Percentiles rank a stretch among this genome's conserved stretches.
These are phyloP conservation scores for Oligia latruncula DNA, from an alignment of 2,888 invertebrate genomes.

Conservation along the genomic window DNA sequence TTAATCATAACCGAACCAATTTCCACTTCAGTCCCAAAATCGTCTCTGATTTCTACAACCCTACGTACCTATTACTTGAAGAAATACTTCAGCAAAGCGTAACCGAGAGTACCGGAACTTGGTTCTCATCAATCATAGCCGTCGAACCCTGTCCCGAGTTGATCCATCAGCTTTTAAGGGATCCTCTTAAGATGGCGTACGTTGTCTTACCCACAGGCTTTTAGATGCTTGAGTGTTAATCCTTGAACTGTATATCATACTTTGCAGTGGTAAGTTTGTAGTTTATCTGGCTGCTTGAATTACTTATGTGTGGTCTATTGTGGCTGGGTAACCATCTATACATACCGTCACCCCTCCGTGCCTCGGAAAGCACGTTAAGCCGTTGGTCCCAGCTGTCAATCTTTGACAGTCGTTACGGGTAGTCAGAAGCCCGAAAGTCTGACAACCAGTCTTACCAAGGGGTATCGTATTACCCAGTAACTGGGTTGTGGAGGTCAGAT, in stretches of 20 bases:
- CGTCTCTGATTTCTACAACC: slow-evolving; percentile 26
- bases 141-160: slow-evolving; percentile 45
- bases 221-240: slow-evolving; percentile 34
- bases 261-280: background rate
- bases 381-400: no score
- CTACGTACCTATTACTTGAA: slow-evolving; percentile 28
- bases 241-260: slow-evolving; percentile 4
- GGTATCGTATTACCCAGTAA: no score
- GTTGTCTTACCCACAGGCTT: slow-evolving; percentile 34
- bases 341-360: no score
- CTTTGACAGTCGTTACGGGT: no score
- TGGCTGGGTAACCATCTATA: background rate
- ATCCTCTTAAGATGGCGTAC: slow-evolving; percentile 29
- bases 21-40: slow-evolving; percentile 32
- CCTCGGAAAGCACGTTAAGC: no score
- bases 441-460: no score
- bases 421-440: no score
- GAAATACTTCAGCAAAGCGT: slow-evolving; percentile 16
- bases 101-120: slow-evolving; percentile 35
- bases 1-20: slow-evolving; percentile 37
- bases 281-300: background rate
- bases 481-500: no score
- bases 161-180: slow-evolving; percentile 54
- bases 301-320: background rate
- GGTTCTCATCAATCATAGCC: slow-evolving; percentile 62